A percentile compares a stretch with the other conserved stretches of the same genome.
These are phyloP conservation scores for Paraescarpia echinospica DNA, from an alignment of 1,140 invertebrate genomes.

Conservation along the genomic window DNA sequence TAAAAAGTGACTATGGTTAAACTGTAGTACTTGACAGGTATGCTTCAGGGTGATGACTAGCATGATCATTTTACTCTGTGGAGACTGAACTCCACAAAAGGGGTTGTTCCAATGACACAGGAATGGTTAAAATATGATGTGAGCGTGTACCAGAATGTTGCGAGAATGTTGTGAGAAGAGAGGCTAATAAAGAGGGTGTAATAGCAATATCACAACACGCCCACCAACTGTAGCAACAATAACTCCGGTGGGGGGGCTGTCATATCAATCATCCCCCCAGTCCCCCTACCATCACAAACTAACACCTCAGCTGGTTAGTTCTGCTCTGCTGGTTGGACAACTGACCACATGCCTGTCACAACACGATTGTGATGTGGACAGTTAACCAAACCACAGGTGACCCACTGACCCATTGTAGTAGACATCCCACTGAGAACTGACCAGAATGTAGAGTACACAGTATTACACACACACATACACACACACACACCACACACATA, in stretches of 20 bases:
- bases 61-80: neutral
- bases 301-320: neutral
- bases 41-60: too few relatives aligned
- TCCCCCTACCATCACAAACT: neutral
- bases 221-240: neutral
- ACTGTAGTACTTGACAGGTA: too few relatives aligned
- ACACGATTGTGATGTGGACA: neutral
- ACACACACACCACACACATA: too few relatives aligned
- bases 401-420: neutral
- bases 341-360: neutral
- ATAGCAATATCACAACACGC: neutral
- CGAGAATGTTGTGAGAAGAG: neutral
- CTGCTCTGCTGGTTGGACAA: neutral
- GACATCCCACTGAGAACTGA: neutral
- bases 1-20: too few relatives aligned
- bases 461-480: too few relatives aligned
- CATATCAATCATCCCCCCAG: neutral
- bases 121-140: neutral
- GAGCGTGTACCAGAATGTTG: neutral
- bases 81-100: neutral
- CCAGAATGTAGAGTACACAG: neutral
- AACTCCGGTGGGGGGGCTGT: neutral
- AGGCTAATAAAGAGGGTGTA: neutral
- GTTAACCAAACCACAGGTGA: neutral
- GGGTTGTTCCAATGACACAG: neutral